These are phyloP conservation scores for Laothoe populi DNA, from an alignment of 2,888 invertebrate genomes.

Conservation along the genomic window DNA sequence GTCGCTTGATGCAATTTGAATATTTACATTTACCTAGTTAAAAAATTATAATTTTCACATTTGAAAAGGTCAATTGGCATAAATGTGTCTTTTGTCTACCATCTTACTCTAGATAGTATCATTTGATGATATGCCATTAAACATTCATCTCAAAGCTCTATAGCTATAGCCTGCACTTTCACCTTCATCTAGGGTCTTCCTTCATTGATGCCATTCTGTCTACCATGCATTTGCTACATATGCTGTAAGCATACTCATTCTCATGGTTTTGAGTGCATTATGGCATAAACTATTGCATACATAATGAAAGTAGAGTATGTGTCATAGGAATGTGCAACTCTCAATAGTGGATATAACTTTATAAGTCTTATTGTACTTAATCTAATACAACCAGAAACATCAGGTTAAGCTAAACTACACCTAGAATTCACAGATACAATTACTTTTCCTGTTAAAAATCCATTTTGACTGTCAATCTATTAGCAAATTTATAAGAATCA, in stretches of 20 bases:
- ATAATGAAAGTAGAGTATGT: too few relatives aligned
- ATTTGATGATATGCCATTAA: conserved; percentile 1
- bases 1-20: conserved; percentile 40
- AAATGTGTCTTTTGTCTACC: conserved; percentile 13
- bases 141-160: not conserved
- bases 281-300: too few relatives aligned
- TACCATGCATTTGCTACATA: too few relatives aligned
- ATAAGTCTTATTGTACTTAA: conserved; percentile 7
- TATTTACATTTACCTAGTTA: conserved; percentile 12
- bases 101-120: not conserved
- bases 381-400: not conserved
- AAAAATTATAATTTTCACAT: conserved; percentile 25
- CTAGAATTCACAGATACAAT: not conserved
- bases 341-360: too few relatives aligned
- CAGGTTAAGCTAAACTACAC: not conserved
- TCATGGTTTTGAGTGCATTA: too few relatives aligned
- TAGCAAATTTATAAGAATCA: not conserved
- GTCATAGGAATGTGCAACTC: too few relatives aligned
- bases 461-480: not conserved
- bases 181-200: too few relatives aligned
- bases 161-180: too few relatives aligned
- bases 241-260: too few relatives aligned
- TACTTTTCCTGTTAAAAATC: not conserved
- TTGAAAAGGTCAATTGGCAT: conserved; percentile 14
- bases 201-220: too few relatives aligned